These are phyloP conservation scores for Ceyx cyanopectus DNA, from an alignment of 2,113 vertebrate species.

Conservation along the genomic window DNA sequence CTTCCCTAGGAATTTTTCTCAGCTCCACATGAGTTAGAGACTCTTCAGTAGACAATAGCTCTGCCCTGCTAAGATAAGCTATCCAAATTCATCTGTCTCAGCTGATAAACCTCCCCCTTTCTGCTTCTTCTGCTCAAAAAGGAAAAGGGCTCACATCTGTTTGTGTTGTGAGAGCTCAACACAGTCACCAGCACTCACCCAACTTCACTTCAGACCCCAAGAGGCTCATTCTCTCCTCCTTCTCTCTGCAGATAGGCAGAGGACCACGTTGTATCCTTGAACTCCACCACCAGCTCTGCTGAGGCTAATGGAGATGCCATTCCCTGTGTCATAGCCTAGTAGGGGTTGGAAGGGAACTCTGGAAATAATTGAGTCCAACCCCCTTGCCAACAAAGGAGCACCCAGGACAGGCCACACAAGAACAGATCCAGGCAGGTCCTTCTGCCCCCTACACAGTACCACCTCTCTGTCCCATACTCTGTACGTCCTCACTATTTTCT, in stretches of 20 bases:
- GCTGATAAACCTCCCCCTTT: not conserved
- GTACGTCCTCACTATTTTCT: not conserved
- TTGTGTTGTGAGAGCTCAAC: not conserved
- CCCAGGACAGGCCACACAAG: too few relatives aligned
- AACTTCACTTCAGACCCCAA: not conserved
- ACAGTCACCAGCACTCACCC: not conserved
- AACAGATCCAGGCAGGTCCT: not conserved
- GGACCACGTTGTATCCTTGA: fast-evolving
- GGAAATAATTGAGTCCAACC: too few relatives aligned
- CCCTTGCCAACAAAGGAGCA: too few relatives aligned
- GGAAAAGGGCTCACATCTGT: not conserved
- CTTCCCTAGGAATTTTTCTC: slow-evolving; percentile 10
- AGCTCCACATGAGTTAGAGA: not conserved
- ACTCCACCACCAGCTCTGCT: not conserved
- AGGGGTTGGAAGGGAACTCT: too few relatives aligned
- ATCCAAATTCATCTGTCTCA: not conserved
- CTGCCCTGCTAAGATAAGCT: slow-evolving; percentile 21
- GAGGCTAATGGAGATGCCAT: not conserved
- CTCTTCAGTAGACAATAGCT: not conserved
- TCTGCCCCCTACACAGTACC: not conserved
- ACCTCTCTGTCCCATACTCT: not conserved
- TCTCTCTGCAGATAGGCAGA: not conserved
- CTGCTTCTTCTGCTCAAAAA: not conserved
- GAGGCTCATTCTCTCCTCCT: not conserved
- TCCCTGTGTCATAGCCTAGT: not conserved